Evolutionary conservation across 2,888 invertebrate species (phyloP).

Genomic region (Nomada hirtipes): DNA sequence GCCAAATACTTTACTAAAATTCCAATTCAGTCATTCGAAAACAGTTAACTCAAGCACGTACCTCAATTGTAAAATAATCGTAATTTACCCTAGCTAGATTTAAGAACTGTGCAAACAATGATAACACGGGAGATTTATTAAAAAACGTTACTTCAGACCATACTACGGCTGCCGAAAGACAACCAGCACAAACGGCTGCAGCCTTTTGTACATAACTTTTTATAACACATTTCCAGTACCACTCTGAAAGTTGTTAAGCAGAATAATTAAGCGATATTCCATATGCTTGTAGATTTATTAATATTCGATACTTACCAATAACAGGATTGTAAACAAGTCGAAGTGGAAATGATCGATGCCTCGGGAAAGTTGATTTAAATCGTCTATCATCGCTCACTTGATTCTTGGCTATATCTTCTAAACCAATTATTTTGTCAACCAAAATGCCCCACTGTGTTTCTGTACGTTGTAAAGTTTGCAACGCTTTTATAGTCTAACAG

Average conservation of each 20-base stretch:
- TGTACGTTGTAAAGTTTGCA: conserved; percentile 96
- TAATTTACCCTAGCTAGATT: conserved; percentile 92
- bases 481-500: conserved; percentile 91
- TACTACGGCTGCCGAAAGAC: conserved; percentile 96
- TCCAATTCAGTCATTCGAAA: neutral
- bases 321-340: conserved; percentile 88
- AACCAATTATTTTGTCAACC: conserved; percentile 90
- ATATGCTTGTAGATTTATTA: neutral
- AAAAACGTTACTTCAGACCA: conserved; percentile 99
- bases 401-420: conserved; percentile 96
- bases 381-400: conserved; percentile 86
- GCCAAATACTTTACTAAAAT: neutral
- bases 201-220: conserved; percentile 91
- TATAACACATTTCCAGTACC: conserved; percentile 97
- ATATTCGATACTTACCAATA: conserved; percentile 85
- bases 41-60: conserved; percentile 82
- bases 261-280: conserved; percentile 29
- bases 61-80: conserved; percentile 98
- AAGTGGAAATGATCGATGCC: conserved; percentile 86
- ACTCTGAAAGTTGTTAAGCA: conserved; percentile 88
- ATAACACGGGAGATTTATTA: conserved; percentile 95
- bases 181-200: conserved; percentile 89
- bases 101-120: conserved; percentile 98
- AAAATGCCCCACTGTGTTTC: conserved; percentile 97
- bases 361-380: conserved; percentile 90